Base-by-base conservation (phyloP, 2,888 invertebrate species). In the Eristalis arbustorum region DNA sequence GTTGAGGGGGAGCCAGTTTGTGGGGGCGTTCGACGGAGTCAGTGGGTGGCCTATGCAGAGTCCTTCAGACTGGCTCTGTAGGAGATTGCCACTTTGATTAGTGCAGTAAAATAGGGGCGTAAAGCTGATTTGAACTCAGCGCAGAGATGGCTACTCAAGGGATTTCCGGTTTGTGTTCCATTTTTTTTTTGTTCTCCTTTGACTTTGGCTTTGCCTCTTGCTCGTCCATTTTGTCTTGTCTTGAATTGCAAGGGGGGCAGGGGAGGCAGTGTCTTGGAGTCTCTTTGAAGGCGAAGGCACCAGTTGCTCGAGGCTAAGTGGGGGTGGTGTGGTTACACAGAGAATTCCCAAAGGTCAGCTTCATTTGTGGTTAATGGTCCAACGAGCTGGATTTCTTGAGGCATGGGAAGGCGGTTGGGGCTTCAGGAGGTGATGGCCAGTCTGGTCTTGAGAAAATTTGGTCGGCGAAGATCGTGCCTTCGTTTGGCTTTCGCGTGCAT, bases 11-110 rank as follows among this genome's bases (percentile, higher is more conserved):
- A 2, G 14, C n/a, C 23, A 28, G 23, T 4, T 31, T 14, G 40
- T 22, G 63, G 22, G 18, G 31, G 6, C 6, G 8, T 8, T 8
- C 10, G 22, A 18, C 13, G 42, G 6, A 31, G 31, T 4, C 31
- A 31, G 31, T 31, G 31, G 31, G 42, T n/a, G 42, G 42, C 1
- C n/a, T 42, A 14, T 13, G 68, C 14, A 59, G 40, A 42, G 75
- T n/a, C 56, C 67, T 66, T 61, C 66, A 64, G 64, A 69, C 57
- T 40, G 37, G 64, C 64, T n/a, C n/a, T 64, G 64, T 42, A 57
- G 49, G 62, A 67, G 67, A 62, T 67, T 79, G 73, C 67, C 56
- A 80, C 79, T 73, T 74, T 80, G 73, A 80, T 80, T 80, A 73
- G 61, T 67, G 61, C 62, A 73, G 66, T 72, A 80, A 68, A 74